Percentiles rank a stretch among this genome's conserved stretches.
These are phyloP conservation scores for Dasyornis broadbenti DNA, from an alignment of 2,113 vertebrate genomes.

Conservation along the genomic window DNA sequence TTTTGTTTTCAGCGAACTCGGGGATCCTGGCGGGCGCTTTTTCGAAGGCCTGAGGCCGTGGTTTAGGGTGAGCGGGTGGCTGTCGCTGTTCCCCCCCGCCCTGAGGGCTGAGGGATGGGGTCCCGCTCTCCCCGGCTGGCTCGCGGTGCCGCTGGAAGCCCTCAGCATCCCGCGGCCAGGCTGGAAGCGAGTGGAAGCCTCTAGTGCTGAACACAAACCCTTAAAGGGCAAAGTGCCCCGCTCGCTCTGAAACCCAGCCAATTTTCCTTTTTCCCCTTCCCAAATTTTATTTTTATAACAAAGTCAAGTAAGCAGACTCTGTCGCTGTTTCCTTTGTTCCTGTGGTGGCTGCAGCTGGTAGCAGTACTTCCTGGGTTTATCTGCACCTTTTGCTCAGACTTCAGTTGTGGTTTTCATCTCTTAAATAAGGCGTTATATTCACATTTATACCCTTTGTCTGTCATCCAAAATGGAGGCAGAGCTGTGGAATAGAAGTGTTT, in stretches of 20 bases:
- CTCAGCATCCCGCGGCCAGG: not conserved
- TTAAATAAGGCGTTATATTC: not conserved
- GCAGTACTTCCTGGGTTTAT: constrained; percentile 41
- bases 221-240: not conserved
- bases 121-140: not conserved
- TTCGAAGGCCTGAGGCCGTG: not conserved
- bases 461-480: constrained; percentile 60
- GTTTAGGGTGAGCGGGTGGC: not conserved
- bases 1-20: not conserved
- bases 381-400: not conserved
- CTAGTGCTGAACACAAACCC: not conserved
- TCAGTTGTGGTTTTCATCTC: not conserved
- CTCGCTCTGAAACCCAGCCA: not conserved
- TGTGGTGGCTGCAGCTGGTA: not conserved
- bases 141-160: not conserved
- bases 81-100: not conserved
- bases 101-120: not conserved
- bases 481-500: constrained; percentile 5
- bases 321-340: constrained; percentile 37
- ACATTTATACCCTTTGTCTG: constrained; percentile 25
- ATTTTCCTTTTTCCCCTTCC: no score
- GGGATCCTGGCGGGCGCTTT: not conserved
- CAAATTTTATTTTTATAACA: not conserved
- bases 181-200: not conserved
- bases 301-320: not conserved